Evolutionary conservation across 2,888 invertebrate species (phyloP).

Genomic region (Lasioglossum oenotherae): DNA sequence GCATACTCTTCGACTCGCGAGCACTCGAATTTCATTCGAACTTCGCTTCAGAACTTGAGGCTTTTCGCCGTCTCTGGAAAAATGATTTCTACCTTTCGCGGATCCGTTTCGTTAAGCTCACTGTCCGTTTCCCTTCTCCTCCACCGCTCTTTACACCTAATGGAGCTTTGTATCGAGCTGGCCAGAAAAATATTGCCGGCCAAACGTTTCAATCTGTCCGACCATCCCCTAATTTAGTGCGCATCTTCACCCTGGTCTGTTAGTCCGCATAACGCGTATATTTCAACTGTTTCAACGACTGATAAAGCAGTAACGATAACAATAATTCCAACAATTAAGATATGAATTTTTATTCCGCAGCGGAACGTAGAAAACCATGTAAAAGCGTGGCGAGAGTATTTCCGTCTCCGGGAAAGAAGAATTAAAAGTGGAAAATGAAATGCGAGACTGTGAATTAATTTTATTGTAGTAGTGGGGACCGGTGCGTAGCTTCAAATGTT

Average conservation of each 20-base stretch:
- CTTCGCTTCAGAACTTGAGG: slow-evolving; percentile 5
- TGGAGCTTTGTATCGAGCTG: neutral
- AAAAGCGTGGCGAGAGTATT: neutral
- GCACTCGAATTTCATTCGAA: slow-evolving; percentile 57
- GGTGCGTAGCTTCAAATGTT: neutral
- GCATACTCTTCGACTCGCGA: slow-evolving; percentile 53
- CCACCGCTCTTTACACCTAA: neutral
- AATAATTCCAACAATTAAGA: neutral
- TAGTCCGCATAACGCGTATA: neutral
- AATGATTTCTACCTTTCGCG: slow-evolving; percentile 8
- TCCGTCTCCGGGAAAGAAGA: neutral
- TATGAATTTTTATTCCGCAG: neutral
- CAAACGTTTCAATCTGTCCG: neutral
- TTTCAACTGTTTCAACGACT: neutral
- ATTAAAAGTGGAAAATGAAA: neutral
- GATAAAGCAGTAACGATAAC: neutral
- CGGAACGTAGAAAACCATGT: neutral
- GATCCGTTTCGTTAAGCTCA: neutral
- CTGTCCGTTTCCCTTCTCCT: neutral
- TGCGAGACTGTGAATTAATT: neutral
- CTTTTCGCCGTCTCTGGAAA: slow-evolving; percentile 5
- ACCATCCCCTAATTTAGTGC: neutral
- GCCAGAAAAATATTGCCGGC: neutral
- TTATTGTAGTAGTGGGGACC: neutral
- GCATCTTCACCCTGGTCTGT: neutral